Evolutionary conservation across 2,888 invertebrate species (phyloP), one percentile per base, ranked within the genome.

Genomic region (Carterocephalus palaemon): DNA sequence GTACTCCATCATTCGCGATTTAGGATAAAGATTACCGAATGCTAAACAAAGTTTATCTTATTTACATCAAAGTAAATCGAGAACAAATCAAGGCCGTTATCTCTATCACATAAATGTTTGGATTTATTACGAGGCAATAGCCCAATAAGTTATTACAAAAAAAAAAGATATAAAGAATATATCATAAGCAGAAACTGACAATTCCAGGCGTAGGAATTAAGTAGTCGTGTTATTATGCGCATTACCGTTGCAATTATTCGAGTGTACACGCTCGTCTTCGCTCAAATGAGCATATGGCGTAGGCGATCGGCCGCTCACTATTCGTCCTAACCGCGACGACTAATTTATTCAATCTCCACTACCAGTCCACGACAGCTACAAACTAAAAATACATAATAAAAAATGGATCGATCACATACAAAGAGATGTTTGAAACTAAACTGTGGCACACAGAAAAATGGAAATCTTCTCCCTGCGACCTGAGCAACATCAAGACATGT

Each of bases 281-380:
- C 83, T 84, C 73, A 83, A 84, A 80, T 84, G 84, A 84, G 63
- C 84, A 84, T 61, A 73, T 73, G 69, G 77, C 70, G 77, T 81
- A 73, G 78, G 79, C 73, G 79, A 64, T 57, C 54, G 64, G 66
- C 74, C 72, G 72, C 75, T 70, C 68, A 63, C 62, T 61, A 75
- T 76, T 73, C 70, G 74, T 79, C 76, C 75, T 79, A 70, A 74
- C 71, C 69, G 58, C 62, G 8, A 5, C n/a, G 16, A 62, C 6
- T 56, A 67, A 65, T 72, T 76, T 77, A 84, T 80, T 71, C 74
- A 81, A 80, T 78, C 75, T 75, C 69, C 64, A 59, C 57, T 70
- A 67, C 59, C 57, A 60, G 57, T 53, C 53, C 52, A 52, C 47
- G 54, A 53, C 56, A 60, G 54, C 51, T 57, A 60, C 60, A 56